Evolutionary conservation across 2,113 vertebrate species (phyloP).

Genomic region (Caretta caretta): DNA sequence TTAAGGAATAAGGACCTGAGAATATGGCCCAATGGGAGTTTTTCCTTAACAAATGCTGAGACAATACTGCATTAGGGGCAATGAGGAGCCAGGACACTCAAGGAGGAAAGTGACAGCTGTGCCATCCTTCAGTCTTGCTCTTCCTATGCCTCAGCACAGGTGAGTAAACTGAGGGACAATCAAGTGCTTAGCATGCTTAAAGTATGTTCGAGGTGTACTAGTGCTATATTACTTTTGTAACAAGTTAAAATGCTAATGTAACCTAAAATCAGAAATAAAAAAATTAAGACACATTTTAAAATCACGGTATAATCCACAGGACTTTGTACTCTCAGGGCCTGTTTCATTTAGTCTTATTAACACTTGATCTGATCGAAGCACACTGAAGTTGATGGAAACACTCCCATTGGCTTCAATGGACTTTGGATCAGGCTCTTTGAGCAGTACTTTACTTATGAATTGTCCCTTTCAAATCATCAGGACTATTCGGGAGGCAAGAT

Average conservation of each 20-base stretch:
- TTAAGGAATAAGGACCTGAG: background rate
- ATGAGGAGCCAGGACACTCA: background rate
- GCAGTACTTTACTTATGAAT: background rate
- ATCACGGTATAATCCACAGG: background rate
- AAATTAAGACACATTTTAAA: background rate
- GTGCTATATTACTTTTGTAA: background rate
- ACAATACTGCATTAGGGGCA: background rate
- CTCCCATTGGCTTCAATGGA: background rate
- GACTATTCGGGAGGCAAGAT: background rate
- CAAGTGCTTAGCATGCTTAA: background rate
- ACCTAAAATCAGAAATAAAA: background rate
- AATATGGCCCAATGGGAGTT: background rate
- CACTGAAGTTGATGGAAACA: background rate
- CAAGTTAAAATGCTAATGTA: background rate
- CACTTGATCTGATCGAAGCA: background rate
- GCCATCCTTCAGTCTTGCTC: background rate
- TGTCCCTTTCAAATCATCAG: background rate
- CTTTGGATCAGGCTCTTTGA: background rate
- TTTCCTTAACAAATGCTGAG: background rate
- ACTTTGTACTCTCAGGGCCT: background rate
- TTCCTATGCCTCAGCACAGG: background rate
- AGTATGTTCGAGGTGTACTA: accelerated
- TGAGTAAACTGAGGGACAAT: background rate
- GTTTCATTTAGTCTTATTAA: background rate
- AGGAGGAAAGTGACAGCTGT: background rate